phyloP scores from a whole-genome alignment of 2,113 vertebrate species.

The Artemisiospiza belli region DNA sequence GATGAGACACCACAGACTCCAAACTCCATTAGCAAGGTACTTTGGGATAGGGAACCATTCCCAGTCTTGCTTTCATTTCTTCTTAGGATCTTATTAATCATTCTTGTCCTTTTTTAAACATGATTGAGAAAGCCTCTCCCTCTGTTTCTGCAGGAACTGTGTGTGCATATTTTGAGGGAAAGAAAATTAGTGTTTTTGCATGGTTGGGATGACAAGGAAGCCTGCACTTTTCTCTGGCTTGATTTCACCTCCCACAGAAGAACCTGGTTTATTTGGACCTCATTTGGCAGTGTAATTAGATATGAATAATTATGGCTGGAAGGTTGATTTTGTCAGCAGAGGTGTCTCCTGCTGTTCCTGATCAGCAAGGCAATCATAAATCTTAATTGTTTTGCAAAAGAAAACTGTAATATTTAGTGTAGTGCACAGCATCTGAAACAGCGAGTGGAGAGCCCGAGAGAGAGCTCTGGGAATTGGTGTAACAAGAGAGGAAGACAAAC shows the following conservation, averaged over 20 bases:
- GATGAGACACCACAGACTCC: conserved; percentile 88
- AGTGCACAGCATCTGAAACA: fast-evolving
- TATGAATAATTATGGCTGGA: not conserved
- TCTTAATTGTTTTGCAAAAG: conserved; percentile 11
- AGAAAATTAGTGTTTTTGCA: not conserved
- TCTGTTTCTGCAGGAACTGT: not conserved
- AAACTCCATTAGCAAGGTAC: conserved; percentile 85
- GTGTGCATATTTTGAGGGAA: not conserved
- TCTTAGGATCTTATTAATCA: not conserved
- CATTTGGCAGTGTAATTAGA: not conserved
- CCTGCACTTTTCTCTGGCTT: not conserved
- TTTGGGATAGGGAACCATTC: not conserved
- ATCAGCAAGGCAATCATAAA: not conserved
- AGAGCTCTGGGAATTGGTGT: not conserved
- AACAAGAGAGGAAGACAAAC: not conserved
- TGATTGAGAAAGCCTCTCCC: not conserved
- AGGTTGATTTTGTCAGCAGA: conserved; percentile 6
- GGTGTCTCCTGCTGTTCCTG: not conserved
- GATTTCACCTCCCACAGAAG: not conserved
- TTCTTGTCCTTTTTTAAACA: not conserved
- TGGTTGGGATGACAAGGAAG: not conserved
- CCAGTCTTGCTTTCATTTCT: not conserved
- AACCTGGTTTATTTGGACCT: not conserved
- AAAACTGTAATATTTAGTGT: not conserved
- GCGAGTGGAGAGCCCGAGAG: not conserved